phyloP scores from a whole-genome alignment of 2,113 vertebrate genomes.

The Siniperca chuatsi region DNA sequence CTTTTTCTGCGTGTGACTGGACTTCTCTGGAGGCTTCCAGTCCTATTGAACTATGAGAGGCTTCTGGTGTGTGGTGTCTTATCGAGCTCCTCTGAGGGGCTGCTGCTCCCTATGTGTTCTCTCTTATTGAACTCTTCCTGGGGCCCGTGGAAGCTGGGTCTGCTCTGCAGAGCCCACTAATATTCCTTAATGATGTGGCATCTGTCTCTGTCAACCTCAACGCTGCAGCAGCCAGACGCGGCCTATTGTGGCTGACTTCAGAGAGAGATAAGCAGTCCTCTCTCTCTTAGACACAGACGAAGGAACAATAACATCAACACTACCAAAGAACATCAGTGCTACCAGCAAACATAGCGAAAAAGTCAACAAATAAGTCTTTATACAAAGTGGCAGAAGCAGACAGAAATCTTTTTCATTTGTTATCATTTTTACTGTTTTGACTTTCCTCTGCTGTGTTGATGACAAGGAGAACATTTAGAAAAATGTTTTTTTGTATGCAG shows the following conservation, averaged over 20 bases:
- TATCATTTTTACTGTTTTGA: conserved; percentile 45
- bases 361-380: conserved; percentile 66
- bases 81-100: conserved; percentile 65
- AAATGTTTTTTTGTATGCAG: conserved; percentile 14
- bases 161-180: conserved; percentile 84
- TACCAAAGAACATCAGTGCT: conserved; percentile 44
- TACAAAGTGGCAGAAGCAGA: conserved; percentile 38
- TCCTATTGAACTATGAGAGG: conserved; percentile 53
- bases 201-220: conserved; percentile 85
- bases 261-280: conserved; percentile 80
- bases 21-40: conserved; percentile 52
- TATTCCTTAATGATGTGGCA: conserved; percentile 87
- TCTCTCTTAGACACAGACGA: conserved; percentile 69
- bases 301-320: conserved; percentile 67
- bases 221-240: conserved; percentile 63
- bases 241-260: conserved; percentile 79
- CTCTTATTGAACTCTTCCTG: conserved; percentile 83
- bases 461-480: conserved; percentile 23
- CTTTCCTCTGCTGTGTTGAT: conserved; percentile 33
- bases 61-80: conserved; percentile 69
- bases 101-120: conserved; percentile 61
- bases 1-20: conserved; percentile 44
- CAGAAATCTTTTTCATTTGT: conserved; percentile 45
- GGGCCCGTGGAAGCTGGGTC: conserved; percentile 71
- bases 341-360: conserved; percentile 44